phyloP scores from a whole-genome alignment of 2,113 vertebrate species.

The Nestor notabilis region DNA sequence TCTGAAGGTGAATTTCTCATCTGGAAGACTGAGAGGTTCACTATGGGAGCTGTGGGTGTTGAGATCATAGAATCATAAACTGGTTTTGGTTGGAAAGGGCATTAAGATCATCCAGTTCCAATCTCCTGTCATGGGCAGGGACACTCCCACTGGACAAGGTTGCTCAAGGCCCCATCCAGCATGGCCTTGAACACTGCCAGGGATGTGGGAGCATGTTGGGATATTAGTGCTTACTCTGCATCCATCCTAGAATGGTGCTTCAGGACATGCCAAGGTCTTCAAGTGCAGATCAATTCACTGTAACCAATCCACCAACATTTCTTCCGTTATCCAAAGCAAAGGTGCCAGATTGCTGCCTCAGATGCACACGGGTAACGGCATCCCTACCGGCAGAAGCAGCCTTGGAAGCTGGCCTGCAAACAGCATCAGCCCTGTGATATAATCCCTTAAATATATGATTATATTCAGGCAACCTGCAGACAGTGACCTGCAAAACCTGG shows the following conservation, averaged over 20 bases:
- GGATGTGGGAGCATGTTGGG: accelerated
- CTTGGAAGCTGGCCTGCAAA: neutral
- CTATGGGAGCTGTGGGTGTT: accelerated
- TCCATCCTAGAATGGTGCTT: neutral
- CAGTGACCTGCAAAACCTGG: neutral
- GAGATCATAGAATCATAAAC: neutral
- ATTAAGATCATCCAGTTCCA: neutral
- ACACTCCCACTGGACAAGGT: neutral
- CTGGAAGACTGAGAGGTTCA: neutral
- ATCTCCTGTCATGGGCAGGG: neutral
- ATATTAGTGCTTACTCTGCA: neutral
- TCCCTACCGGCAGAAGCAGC: neutral
- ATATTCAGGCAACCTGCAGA: neutral
- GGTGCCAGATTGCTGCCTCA: neutral
- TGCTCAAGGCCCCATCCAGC: neutral
- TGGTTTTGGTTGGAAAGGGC: neutral
- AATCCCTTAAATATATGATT: neutral
- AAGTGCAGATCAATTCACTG: neutral
- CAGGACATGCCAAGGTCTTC: neutral
- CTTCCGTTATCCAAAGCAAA: neutral
- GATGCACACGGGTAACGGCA: accelerated
- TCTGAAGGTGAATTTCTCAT: neutral
- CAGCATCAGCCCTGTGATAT: neutral
- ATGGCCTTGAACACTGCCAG: neutral
- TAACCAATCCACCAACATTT: neutral